These are phyloP conservation scores for Torymus tubicola DNA, from an alignment of 2,888 invertebrate species.

Conservation along the genomic window DNA sequence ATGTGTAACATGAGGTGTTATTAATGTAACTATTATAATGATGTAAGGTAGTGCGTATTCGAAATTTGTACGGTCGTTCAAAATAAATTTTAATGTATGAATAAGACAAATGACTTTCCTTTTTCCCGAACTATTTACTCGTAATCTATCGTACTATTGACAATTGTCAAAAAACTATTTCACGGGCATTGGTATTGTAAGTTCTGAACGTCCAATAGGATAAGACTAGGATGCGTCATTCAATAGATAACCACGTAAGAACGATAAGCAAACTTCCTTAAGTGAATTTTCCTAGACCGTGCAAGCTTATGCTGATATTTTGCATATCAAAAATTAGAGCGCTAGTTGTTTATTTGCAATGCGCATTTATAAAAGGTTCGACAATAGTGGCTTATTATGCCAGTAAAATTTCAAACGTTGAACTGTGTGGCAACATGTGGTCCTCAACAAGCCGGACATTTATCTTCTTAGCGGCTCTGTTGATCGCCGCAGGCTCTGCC, in stretches of 20 bases:
- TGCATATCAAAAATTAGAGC: slow-evolving; percentile 41
- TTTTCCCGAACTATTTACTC: too few species aligned
- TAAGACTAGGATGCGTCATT: slow-evolving; percentile 3
- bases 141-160: too few species aligned
- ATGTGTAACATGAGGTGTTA: too few species aligned
- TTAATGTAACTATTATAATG: too few species aligned
- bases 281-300: neutral
- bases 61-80: too few species aligned
- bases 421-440: too few species aligned
- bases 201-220: neutral
- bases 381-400: neutral
- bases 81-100: too few species aligned
- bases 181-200: neutral
- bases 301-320: neutral
- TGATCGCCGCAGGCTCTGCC: too few species aligned
- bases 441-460: too few species aligned
- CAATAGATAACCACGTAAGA: slow-evolving; percentile 7
- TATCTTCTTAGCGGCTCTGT: too few species aligned
- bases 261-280: slow-evolving; percentile 19
- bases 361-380: slow-evolving; percentile 40
- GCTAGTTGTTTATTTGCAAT: neutral
- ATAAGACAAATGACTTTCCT: too few species aligned
- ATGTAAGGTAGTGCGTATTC: too few species aligned
- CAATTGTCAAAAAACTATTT: neutral
- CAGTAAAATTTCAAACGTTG: neutral